Conservation (phyloP, 2,113 vertebrate genomes). For the Leptosomus discolor region DNA sequence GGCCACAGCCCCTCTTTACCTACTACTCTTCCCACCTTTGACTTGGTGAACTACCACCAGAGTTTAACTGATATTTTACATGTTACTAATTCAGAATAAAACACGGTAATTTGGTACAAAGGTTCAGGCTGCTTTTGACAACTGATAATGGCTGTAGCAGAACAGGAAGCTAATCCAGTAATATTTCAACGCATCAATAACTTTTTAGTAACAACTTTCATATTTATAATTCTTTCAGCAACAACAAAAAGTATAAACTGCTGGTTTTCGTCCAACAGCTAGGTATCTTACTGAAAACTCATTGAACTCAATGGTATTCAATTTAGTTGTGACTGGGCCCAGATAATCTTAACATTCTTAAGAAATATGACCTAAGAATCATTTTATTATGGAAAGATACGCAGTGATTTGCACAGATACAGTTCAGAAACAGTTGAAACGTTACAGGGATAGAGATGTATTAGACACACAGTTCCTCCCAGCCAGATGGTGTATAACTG, state of each 20-base stretch:
- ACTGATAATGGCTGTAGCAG: background rate
- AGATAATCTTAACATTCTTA: background rate
- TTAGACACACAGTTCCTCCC: background rate
- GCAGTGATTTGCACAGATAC: accelerated
- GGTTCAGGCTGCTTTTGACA: background rate
- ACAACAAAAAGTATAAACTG: background rate
- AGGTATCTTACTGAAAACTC: background rate
- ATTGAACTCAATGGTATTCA: background rate
- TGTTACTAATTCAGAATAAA: background rate
- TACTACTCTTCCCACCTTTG: background rate
- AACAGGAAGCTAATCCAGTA: background rate
- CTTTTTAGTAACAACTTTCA: background rate
- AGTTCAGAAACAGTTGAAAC: background rate
- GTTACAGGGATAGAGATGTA: background rate
- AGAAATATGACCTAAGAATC: background rate
- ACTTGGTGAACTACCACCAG: background rate
- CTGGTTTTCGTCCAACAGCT: background rate
- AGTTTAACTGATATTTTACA: background rate
- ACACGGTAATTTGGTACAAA: accelerated
- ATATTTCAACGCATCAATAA: background rate
- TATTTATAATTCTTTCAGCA: background rate
- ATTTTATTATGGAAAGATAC: background rate
- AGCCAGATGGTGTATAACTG: background rate
- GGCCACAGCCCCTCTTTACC: background rate
- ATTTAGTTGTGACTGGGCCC: background rate